Percentiles rank a stretch among this genome's conserved stretches.
These are phyloP conservation scores for Pandemis corylana DNA, from an alignment of 2,888 invertebrate species.

Conservation along the genomic window DNA sequence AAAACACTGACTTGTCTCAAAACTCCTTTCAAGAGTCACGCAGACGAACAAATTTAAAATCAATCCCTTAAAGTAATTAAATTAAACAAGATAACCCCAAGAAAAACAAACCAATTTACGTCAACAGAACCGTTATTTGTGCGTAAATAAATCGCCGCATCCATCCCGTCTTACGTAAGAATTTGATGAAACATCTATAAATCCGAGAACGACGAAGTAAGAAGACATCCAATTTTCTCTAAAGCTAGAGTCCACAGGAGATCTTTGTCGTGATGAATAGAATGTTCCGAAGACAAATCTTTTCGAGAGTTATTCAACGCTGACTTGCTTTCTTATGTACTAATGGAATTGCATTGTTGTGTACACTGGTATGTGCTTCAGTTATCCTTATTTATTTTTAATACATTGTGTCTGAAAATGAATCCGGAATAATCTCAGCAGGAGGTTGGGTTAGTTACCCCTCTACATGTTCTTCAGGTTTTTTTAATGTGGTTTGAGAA, in stretches of 20 bases:
- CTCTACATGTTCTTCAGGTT: too few relatives aligned
- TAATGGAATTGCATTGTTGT: constrained; percentile 41
- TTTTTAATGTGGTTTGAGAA: too few relatives aligned
- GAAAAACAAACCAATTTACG: not conserved
- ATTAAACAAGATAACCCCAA: not conserved
- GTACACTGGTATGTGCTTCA: not conserved
- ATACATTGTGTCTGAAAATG: too few relatives aligned
- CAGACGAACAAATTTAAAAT: not conserved
- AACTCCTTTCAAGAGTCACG: not conserved
- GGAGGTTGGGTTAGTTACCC: too few relatives aligned
- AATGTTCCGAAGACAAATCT: constrained; percentile 73
- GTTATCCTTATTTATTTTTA: not conserved
- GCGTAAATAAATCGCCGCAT: constrained; percentile 45
- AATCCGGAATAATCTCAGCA: too few relatives aligned
- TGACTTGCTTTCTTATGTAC: constrained; percentile 45
- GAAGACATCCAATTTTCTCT: constrained; percentile 81
- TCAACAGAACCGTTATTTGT: not conserved
- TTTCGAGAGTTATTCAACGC: constrained; percentile 69
- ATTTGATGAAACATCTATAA: constrained; percentile 69
- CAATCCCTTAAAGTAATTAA: not conserved
- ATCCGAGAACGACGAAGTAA: constrained; percentile 70
- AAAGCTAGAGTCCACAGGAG: constrained; percentile 77
- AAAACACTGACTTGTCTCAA: too few relatives aligned
- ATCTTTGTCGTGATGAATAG: constrained; percentile 79
- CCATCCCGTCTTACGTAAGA: constrained; percentile 46